Percentiles rank a stretch among this genome's conserved stretches.
These are phyloP conservation scores for Nematolebias whitei DNA, from an alignment of 2,113 vertebrate species.

Conservation along the genomic window DNA sequence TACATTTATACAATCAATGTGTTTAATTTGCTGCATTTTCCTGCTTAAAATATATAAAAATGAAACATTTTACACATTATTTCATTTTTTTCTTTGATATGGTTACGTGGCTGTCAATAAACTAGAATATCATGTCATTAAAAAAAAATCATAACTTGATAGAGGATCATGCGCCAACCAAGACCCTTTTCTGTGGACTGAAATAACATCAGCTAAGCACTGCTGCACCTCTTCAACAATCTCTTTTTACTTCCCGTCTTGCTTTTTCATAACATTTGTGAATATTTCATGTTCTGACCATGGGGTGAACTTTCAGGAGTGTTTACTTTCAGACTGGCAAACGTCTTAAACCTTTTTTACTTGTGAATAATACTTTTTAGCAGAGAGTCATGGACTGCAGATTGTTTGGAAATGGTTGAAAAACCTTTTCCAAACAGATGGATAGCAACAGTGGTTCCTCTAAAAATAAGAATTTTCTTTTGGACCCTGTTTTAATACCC, in stretches of 20 bases:
- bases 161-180: not conserved
- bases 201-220: not conserved
- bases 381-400: no score
- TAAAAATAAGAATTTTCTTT: no score
- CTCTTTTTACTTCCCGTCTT: no score
- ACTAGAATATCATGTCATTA: not conserved
- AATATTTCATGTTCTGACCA: no score
- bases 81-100: not conserved
- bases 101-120: not conserved
- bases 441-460: no score
- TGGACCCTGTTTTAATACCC: no score
- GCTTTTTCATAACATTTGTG: not conserved
- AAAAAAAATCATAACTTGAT: not conserved
- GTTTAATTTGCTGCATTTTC: not conserved
- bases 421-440: no score
- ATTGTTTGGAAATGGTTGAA: no score
- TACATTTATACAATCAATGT: no score
- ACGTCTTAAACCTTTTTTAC: no score
- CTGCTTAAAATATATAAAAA: no score
- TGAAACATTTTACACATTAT: not conserved
- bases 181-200: not conserved
- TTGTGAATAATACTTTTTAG: no score
- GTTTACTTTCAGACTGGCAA: not conserved
- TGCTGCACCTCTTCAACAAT: not conserved
- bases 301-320: not conserved